These are phyloP conservation scores for Catalaphyllia jardinei DNA, from an alignment of 64 coral and sea anemone species.

Conservation along the genomic window DNA sequence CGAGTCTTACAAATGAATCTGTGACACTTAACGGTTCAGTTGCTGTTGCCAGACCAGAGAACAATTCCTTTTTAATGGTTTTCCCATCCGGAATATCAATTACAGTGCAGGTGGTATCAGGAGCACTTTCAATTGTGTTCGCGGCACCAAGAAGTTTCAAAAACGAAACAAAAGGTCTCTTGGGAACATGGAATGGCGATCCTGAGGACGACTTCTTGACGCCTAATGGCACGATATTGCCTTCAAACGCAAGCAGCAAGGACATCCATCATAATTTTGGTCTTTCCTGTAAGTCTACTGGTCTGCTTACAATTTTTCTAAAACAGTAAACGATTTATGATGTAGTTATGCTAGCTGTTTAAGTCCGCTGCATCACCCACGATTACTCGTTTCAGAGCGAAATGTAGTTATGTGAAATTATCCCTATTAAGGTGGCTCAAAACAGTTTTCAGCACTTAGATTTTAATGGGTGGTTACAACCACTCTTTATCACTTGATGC, in stretches of 20 bases:
- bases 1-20: slow-evolving; percentile 28
- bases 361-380: too few relatives aligned
- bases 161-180: slow-evolving; percentile 54
- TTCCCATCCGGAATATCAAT: slow-evolving; percentile 49
- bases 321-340: too few relatives aligned
- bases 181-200: slow-evolving; percentile 51
- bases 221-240: slow-evolving; percentile 47
- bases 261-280: slow-evolving; percentile 66
- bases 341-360: too few relatives aligned
- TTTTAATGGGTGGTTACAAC: too few relatives aligned
- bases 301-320: background rate
- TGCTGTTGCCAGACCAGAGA: slow-evolving; percentile 5
- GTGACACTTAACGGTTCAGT: slow-evolving; percentile 13
- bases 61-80: slow-evolving; percentile 23
- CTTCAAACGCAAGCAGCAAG: slow-evolving; percentile 8
- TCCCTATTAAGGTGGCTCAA: too few relatives aligned
- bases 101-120: slow-evolving; percentile 19
- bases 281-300: slow-evolving; percentile 38
- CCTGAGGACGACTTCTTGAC: slow-evolving; percentile 35
- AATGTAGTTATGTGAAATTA: too few relatives aligned
- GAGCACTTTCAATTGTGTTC: slow-evolving; percentile 34
- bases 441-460: too few relatives aligned
- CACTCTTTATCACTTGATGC: too few relatives aligned
- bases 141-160: slow-evolving; percentile 34
- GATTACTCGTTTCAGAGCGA: too few relatives aligned